These are phyloP conservation scores for Heterohyrax brucei DNA, from an alignment of 2,797 vertebrate species.

Conservation along the genomic window DNA sequence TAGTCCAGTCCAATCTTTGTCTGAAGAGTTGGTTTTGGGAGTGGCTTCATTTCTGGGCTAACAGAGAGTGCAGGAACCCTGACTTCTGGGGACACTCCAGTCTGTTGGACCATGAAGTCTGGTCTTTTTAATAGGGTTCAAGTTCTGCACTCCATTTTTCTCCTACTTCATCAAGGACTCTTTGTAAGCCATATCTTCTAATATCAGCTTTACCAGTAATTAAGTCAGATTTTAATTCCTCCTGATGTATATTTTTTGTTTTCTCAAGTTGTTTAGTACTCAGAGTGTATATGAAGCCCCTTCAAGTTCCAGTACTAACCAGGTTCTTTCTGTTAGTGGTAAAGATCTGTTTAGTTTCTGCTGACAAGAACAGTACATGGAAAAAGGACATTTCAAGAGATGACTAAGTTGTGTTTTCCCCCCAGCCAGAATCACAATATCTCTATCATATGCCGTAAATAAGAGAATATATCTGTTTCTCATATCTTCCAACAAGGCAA, in stretches of 20 bases:
- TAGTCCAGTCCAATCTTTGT: no score
- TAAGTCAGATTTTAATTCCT: neutral
- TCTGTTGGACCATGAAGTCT: no score
- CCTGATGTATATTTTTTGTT: neutral
- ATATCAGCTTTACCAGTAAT: neutral
- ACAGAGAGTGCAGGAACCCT: no score
- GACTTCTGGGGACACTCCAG: no score
- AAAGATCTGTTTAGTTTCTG: neutral
- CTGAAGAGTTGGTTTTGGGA: no score
- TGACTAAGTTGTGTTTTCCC: neutral
- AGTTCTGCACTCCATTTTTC: no score
- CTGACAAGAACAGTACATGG: neutral
- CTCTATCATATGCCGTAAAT: neutral
- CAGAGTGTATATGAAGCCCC: neutral
- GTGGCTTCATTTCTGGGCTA: no score
- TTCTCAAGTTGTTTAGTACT: neutral
- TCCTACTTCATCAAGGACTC: no score
- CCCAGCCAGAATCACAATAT: neutral
- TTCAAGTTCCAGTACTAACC: neutral
- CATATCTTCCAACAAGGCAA: neutral
- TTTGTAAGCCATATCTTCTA: neutral
- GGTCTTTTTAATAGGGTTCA: no score
- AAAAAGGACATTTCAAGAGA: neutral
- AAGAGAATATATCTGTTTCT: neutral
- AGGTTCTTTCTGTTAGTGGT: neutral